These are phyloP conservation scores for Mactra quadrangularis DNA, from an alignment of 1,140 invertebrate genomes.

Conservation along the genomic window DNA sequence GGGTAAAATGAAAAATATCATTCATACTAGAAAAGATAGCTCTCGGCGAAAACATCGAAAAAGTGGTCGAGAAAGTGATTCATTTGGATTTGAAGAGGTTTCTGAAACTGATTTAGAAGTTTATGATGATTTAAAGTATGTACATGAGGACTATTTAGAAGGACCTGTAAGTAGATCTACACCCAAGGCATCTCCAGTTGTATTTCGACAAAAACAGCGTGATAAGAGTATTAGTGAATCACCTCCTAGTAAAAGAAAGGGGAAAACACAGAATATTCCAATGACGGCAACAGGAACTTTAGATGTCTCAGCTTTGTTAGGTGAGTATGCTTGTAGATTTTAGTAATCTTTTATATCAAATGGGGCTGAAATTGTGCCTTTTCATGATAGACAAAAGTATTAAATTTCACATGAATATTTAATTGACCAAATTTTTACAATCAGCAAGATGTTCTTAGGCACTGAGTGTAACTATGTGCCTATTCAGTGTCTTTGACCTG, in stretches of 20 bases:
- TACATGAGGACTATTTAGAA: slow-evolving; percentile 63
- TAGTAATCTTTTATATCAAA: too few species aligned
- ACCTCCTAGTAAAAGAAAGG: slow-evolving; percentile 88
- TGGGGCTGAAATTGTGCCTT: too few species aligned
- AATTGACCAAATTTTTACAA: too few species aligned
- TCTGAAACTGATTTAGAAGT: slow-evolving; percentile 74
- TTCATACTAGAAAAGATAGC: slow-evolving; percentile 88
- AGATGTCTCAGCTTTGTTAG: slow-evolving; percentile 76
- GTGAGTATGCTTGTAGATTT: too few species aligned
- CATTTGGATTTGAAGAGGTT: slow-evolving; percentile 68
- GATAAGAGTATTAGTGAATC: slow-evolving; percentile 85
- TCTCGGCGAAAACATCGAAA: slow-evolving; percentile 83
- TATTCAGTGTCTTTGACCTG: too few species aligned
- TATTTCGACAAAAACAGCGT: slow-evolving; percentile 63
- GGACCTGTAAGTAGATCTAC: slow-evolving; percentile 78
- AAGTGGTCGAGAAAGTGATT: slow-evolving; percentile 60
- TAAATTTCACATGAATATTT: too few species aligned
- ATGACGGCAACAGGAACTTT: slow-evolving; percentile 62
- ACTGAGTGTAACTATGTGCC: neutral
- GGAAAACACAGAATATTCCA: slow-evolving; percentile 89
- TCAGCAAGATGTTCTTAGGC: neutral
- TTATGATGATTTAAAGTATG: slow-evolving; percentile 60
- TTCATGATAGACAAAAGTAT: too few species aligned
- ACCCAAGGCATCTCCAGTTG: slow-evolving; percentile 77
- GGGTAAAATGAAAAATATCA: slow-evolving; percentile 89